A percentile compares a stretch with the other conserved stretches of the same genome.
phyloP scores from a whole-genome alignment of 1,140 invertebrate species.

The Drosophila lacertosa region DNA sequence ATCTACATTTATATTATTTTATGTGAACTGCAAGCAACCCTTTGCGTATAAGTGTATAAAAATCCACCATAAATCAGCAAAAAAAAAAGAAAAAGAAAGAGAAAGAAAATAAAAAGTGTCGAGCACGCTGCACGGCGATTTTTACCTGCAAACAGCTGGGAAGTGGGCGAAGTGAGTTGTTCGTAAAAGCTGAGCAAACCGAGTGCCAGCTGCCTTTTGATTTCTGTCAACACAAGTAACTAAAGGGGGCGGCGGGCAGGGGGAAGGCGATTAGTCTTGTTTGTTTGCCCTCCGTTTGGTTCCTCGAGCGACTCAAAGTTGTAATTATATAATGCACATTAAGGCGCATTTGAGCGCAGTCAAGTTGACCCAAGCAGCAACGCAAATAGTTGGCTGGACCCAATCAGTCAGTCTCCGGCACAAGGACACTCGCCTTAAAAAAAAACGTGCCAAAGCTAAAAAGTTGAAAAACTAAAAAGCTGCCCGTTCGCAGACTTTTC shows the following conservation, averaged over 20 bases:
- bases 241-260: neutral
- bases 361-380: constrained; percentile 1
- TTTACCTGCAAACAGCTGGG: neutral
- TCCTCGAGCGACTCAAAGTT: neutral
- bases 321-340: constrained; percentile 18
- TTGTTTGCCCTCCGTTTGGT: neutral
- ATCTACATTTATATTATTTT: too few species aligned
- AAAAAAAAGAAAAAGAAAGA: neutral
- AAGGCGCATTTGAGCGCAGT: neutral
- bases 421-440: neutral
- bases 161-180: neutral
- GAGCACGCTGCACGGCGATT: neutral
- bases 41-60: too few species aligned
- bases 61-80: neutral
- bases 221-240: constrained; percentile 19
- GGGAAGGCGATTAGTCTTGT: too few species aligned
- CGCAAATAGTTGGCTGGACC: neutral
- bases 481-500: neutral
- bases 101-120: neutral
- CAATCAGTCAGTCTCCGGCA: constrained; percentile 1
- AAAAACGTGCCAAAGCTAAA: neutral
- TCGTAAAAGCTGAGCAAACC: neutral
- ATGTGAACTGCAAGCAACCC: too few species aligned
- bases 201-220: constrained; percentile 10
- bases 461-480: neutral